Percentiles rank a stretch among this genome's conserved stretches.
phyloP scores from a whole-genome alignment of 2,113 vertebrate genomes.

The Microcebus lehilahytsara region DNA sequence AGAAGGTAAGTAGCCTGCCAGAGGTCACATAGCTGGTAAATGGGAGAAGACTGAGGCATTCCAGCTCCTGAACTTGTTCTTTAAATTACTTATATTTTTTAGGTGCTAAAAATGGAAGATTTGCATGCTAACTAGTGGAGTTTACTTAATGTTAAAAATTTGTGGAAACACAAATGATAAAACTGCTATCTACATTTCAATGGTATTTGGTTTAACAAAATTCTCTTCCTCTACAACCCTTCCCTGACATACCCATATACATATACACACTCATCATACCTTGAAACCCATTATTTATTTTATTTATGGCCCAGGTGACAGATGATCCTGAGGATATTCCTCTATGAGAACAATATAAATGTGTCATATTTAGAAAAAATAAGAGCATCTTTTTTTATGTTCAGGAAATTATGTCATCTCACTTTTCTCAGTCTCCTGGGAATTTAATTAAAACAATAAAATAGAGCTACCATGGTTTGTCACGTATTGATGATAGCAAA shows the following conservation, averaged over 20 bases:
- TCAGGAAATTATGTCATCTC: background rate
- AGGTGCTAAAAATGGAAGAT: background rate
- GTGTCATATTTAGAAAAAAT: slow-evolving; percentile 32
- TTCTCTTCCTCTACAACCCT: background rate
- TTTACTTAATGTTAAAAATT: background rate
- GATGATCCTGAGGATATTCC: slow-evolving; percentile 49
- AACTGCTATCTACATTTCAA: background rate
- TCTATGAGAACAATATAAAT: slow-evolving; percentile 48
- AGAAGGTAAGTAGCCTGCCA: background rate
- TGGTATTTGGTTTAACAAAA: background rate
- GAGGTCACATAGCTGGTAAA: background rate
- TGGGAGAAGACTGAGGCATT: background rate
- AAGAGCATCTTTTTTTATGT: background rate
- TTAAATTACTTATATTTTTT: background rate
- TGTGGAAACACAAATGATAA: background rate
- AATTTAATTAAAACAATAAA: slow-evolving; percentile 67
- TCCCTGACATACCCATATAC: background rate
- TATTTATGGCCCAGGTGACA: background rate
- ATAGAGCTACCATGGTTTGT: slow-evolving; percentile 37
- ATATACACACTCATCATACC: background rate
- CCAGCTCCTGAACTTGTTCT: background rate
- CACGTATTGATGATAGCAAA: slow-evolving; percentile 53
- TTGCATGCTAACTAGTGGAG: background rate
- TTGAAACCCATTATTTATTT: background rate
- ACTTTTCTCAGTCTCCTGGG: background rate